Percentiles rank a stretch among this genome's conserved stretches.
These are phyloP conservation scores for Cathartes aura DNA, from an alignment of 2,113 vertebrate species.

Conservation along the genomic window DNA sequence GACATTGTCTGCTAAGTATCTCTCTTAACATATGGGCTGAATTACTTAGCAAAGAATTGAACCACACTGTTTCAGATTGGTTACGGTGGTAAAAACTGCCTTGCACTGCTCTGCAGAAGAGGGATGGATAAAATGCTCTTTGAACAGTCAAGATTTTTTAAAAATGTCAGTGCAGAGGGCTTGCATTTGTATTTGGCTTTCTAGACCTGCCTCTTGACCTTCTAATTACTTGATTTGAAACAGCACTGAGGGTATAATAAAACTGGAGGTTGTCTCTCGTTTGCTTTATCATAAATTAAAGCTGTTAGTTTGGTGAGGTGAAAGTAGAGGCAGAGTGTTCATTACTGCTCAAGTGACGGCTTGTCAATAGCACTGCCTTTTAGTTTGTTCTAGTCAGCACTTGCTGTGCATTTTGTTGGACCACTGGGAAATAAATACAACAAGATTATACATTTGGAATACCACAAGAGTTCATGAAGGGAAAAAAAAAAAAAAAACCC, in stretches of 20 bases:
- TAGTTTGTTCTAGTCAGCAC: conserved; percentile 93
- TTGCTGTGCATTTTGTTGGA: conserved; percentile 90
- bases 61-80: conserved; percentile 76
- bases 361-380: conserved; percentile 91
- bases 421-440: conserved; percentile 94
- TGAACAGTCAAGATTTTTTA: conserved; percentile 73
- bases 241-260: conserved; percentile 85
- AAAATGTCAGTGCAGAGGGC: conserved; percentile 76
- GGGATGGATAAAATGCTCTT: conserved; percentile 78
- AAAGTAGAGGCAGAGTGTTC: conserved; percentile 84
- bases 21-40: conserved; percentile 65
- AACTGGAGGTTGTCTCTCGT: conserved; percentile 82
- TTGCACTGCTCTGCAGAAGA: conserved; percentile 57
- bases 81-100: conserved; percentile 67
- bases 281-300: conserved; percentile 87
- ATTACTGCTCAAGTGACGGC: conserved; percentile 88
- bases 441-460: conserved; percentile 94
- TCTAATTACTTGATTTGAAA: conserved; percentile 89
- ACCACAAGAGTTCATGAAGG: conserved; percentile 86
- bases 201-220: conserved; percentile 84
- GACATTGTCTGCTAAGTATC: not conserved
- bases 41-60: conserved; percentile 66
- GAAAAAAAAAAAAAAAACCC: conserved; percentile 32
- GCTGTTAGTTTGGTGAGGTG: conserved; percentile 82
- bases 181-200: conserved; percentile 82